A percentile compares a stretch with the other conserved stretches of the same genome.
These are phyloP conservation scores for Conops quadrifasciatus DNA, from an alignment of 2,888 invertebrate genomes.

Conservation along the genomic window DNA sequence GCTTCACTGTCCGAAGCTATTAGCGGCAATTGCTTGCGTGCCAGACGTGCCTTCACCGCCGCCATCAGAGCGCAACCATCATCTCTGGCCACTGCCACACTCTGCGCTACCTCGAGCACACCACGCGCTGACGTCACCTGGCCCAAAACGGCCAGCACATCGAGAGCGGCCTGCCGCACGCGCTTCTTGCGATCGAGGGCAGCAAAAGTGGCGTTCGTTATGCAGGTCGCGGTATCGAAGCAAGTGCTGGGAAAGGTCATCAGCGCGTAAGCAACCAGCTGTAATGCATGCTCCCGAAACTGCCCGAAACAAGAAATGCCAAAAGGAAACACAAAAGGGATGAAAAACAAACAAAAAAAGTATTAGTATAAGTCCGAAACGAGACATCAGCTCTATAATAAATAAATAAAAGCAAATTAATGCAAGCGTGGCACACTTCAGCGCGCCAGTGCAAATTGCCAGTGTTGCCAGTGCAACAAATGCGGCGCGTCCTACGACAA, in stretches of 20 bases:
- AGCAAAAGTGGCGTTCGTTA: constrained; percentile 62
- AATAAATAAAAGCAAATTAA: constrained; percentile 9
- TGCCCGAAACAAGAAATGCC: constrained; percentile 51
- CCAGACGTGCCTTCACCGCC: constrained; percentile 78
- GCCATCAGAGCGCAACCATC: constrained; percentile 70
- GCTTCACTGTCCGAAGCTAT: constrained; percentile 67
- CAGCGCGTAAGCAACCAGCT: constrained; percentile 79
- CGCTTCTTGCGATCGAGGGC: constrained; percentile 73
- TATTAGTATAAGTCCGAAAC: background rate
- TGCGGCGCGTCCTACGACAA: too few relatives aligned
- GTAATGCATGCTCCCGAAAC: constrained; percentile 78
- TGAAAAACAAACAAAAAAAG: background rate
- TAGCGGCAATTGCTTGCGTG: constrained; percentile 77
- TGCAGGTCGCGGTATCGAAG: constrained; percentile 69
- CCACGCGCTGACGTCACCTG: constrained; percentile 74
- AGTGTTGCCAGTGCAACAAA: constrained; percentile 26
- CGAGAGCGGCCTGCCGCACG: constrained; percentile 81
- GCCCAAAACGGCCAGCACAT: constrained; percentile 80
- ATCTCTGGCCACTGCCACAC: constrained; percentile 67
- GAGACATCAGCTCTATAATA: background rate
- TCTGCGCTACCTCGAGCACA: constrained; percentile 72
- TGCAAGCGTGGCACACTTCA: constrained; percentile 43
- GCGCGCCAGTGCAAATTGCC: background rate
- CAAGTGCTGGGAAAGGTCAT: constrained; percentile 82
- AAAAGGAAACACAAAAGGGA: background rate